Percentiles rank a stretch among this genome's conserved stretches.
These are phyloP conservation scores for Piscicola geometra DNA, from an alignment of 2,888 invertebrate species.

Conservation along the genomic window DNA sequence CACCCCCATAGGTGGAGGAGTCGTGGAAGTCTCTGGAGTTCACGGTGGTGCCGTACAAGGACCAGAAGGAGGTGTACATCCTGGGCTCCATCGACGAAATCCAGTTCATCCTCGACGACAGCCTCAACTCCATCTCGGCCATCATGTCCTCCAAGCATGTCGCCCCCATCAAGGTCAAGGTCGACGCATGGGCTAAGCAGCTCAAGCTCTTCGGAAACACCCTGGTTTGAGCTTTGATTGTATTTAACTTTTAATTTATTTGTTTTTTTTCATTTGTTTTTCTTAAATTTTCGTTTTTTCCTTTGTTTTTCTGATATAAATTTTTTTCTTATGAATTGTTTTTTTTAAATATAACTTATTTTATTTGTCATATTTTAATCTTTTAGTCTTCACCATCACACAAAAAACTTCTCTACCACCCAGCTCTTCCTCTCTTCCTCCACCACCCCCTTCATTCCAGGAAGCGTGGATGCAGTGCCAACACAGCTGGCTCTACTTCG, in stretches of 20 bases:
- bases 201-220: conserved; percentile 75
- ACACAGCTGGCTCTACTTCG: conserved; percentile 57
- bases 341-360: not conserved
- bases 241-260: too few relatives aligned
- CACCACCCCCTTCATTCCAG: conserved; percentile 56
- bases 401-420: not conserved
- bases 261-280: too few relatives aligned
- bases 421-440: not conserved
- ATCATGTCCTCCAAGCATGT: conserved; percentile 80
- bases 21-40: conserved; percentile 77
- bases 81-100: conserved; percentile 80
- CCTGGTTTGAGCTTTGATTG: too few relatives aligned
- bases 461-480: conserved; percentile 57
- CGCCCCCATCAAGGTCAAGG: conserved; percentile 73
- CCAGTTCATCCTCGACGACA: conserved; percentile 75
- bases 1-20: conserved; percentile 68
- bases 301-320: not conserved
- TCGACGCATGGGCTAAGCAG: conserved; percentile 75
- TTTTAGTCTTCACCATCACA: not conserved
- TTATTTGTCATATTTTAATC: not conserved
- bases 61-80: conserved; percentile 75
- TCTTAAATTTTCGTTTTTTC: not conserved
- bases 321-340: not conserved
- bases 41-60: conserved; percentile 71
- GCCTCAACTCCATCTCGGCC: conserved; percentile 77